A percentile compares a stretch with the other conserved stretches of the same genome.
These are phyloP conservation scores for Cololabis saira DNA, from an alignment of 2,113 vertebrate species.

Conservation along the genomic window DNA sequence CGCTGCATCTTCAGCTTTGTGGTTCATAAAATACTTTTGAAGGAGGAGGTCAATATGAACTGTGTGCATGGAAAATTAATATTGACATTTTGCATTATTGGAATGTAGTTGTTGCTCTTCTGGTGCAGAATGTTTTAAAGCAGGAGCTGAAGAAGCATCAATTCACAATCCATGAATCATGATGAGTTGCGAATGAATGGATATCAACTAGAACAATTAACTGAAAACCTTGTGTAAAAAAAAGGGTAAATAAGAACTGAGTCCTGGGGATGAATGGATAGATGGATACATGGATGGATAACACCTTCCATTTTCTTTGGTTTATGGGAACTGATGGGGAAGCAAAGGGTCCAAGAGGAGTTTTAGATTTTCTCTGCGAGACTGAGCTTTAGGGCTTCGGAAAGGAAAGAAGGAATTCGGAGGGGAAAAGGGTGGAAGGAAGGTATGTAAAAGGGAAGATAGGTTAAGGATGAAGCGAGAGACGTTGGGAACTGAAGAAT, in stretches of 20 bases:
- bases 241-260: neutral
- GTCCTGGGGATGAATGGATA: neutral
- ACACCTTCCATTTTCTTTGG: neutral
- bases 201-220: neutral
- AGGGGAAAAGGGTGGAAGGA: constrained; percentile 12
- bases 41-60: neutral
- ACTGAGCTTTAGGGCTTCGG: constrained; percentile 14
- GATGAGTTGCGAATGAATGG: neutral
- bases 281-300: too few species aligned
- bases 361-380: neutral
- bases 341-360: neutral
- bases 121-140: neutral
- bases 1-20: neutral
- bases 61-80: neutral
- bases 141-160: neutral
- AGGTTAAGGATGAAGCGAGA: constrained; percentile 17
- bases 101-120: neutral
- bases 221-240: neutral
- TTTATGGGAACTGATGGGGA: neutral
- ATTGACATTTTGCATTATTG: neutral
- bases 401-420: constrained; percentile 20
- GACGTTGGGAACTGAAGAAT: constrained; percentile 22
- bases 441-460: neutral
- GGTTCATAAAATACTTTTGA: constrained; percentile 4
- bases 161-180: neutral